phyloP scores from a whole-genome alignment of 1,140 invertebrate genomes.

The Diuraphis noxia region DNA sequence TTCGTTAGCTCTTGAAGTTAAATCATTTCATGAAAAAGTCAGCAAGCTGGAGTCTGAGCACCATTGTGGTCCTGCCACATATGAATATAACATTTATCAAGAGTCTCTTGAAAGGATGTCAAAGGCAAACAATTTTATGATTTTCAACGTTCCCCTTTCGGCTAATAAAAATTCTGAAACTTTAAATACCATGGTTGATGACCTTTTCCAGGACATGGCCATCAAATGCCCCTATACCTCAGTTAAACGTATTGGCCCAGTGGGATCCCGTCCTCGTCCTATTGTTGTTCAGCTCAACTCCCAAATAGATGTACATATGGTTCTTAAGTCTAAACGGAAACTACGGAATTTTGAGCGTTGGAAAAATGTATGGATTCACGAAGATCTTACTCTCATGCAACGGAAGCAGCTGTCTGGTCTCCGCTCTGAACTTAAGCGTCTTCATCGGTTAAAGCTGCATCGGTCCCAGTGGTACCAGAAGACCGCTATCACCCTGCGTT shows the following conservation, averaged over 20 bases:
- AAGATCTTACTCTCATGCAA: neutral
- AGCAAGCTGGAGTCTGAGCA: neutral
- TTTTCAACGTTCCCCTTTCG: neutral
- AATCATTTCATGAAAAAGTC: neutral
- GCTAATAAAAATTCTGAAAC: neutral
- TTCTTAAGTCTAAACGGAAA: neutral
- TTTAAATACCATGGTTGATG: neutral
- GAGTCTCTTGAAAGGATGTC: too few species aligned
- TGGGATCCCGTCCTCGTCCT: neutral
- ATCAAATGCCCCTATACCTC: neutral
- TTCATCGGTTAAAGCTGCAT: neutral
- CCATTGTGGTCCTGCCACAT: neutral
- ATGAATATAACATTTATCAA: too few species aligned
- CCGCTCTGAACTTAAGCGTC: neutral
- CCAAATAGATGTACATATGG: neutral
- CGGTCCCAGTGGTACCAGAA: neutral
- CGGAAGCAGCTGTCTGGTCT: neutral
- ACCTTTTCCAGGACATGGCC: neutral
- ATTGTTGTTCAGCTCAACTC: neutral
- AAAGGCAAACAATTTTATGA: too few species aligned
- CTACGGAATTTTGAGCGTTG: neutral
- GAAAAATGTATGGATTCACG: neutral
- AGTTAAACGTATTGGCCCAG: neutral
- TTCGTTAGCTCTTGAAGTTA: too few species aligned
- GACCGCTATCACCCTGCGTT: constrained; percentile 1